Conservation (phyloP, 1,140 invertebrate species). For the Papilio aristodemus region DNA sequence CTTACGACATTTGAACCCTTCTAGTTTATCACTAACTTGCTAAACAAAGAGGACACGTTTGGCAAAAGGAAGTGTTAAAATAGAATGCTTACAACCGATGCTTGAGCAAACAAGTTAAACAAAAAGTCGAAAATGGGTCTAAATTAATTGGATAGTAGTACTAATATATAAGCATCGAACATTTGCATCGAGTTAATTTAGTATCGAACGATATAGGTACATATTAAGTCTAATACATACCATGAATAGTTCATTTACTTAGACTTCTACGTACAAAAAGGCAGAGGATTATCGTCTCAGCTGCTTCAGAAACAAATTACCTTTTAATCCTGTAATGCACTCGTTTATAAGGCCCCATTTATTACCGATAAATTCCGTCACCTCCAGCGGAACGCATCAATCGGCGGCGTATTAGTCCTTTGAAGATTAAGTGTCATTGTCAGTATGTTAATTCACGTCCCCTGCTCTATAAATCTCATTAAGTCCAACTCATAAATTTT, state of each 20-base stretch:
- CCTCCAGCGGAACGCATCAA: background rate
- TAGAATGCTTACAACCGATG: background rate
- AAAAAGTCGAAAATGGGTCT: background rate
- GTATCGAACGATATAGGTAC: too few species aligned
- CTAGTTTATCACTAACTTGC: slow-evolving; percentile 17
- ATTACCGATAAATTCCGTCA: slow-evolving; percentile 3
- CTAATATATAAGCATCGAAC: too few species aligned
- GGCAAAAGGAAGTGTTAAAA: background rate
- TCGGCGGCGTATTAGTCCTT: background rate
- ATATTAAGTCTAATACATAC: background rate
- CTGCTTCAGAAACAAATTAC: slow-evolving; percentile 1
- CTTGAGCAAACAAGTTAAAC: background rate
- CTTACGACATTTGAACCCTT: slow-evolving; percentile 12
- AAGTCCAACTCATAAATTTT: slow-evolving; percentile 49
- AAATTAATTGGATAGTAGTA: too few species aligned
- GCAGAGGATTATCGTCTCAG: background rate
- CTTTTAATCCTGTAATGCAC: slow-evolving; percentile 1
- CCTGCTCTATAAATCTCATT: slow-evolving; percentile 48
- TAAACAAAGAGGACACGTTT: slow-evolving; percentile 12
- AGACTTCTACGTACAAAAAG: background rate
- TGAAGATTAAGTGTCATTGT: slow-evolving; percentile 24
- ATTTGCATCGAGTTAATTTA: too few species aligned
- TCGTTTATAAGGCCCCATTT: slow-evolving; percentile 4
- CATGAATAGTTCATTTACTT: background rate
- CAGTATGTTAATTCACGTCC: slow-evolving; percentile 34